Evolutionary conservation across 2,113 vertebrate species (phyloP), one percentile per base, ranked within the genome.

Genomic region (Vireo altiloquus): DNA sequence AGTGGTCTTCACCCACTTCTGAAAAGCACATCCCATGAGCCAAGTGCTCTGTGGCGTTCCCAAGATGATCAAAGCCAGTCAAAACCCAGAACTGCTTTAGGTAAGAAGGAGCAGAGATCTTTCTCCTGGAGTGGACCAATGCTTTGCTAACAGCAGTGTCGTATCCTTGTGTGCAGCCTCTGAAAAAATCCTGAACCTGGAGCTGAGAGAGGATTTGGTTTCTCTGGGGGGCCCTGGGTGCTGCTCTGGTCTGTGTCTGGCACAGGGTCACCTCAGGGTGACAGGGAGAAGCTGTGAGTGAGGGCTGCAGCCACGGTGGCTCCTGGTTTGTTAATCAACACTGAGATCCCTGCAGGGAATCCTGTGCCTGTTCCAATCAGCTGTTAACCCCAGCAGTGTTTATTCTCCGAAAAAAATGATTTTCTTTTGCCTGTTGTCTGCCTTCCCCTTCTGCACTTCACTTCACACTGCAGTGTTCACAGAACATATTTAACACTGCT

Each of bases 401-500:
- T 87, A 49, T 87, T 94, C 66, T 79, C 40, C 82, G 61, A 28
- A 82, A 71, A 71, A 82, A 87, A 65, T 15, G 3, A 57, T 82
- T 85, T 65, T 75, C 10, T 68, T 91, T 86, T 82, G 54, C 87
- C 66, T 77, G 47, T 90, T 85, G 66, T 94, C 88, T 92, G 90
- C 90, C 50, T 89, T 94, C 39, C 53, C 61, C n/a, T 89, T 89
- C 83, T 77, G 53, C 59, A 46, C 8, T 90, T 91, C 85, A 65
- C 77, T 90, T 75, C 46, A 31, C 63, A 27, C 84, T 86, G 7
- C 39, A 40, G 76, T 19, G 68, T 96, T 96, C 94, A 20, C 90
- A 93, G 94, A 94, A 92, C 88, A 92, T 88, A 93, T 74, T 96
- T 94, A 93, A 93, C 68, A 39, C 71, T 60, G 66, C 68, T n/a